Conservation (phyloP, 2,888 invertebrate species). For the Pyrocoelia pectoralis region DNA sequence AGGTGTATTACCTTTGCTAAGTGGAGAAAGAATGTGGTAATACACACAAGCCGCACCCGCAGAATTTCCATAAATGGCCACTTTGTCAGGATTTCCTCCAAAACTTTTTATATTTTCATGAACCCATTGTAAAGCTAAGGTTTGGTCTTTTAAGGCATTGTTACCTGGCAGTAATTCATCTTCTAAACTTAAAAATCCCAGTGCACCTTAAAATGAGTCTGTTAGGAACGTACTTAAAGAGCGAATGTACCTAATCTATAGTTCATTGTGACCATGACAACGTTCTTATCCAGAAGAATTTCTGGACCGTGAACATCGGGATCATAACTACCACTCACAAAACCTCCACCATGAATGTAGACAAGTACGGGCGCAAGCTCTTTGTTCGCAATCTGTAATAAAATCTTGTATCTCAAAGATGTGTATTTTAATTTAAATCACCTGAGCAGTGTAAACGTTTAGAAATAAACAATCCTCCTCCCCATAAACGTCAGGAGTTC, state of each 20-base stretch:
- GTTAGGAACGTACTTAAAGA: background rate
- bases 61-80: constrained; percentile 2
- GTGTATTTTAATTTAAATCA: background rate
- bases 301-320: constrained; percentile 75
- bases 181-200: constrained; percentile 12
- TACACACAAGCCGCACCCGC: constrained; percentile 10
- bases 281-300: constrained; percentile 72
- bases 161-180: constrained; percentile 17
- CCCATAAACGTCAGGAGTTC: background rate
- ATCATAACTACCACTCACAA: constrained; percentile 76
- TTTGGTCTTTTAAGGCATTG: constrained; percentile 15
- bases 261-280: constrained; percentile 63
- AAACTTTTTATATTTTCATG: constrained; percentile 6
- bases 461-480: background rate
- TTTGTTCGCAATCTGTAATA: background rate
- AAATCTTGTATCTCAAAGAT: background rate
- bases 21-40: background rate
- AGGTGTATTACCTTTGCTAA: too few species aligned
- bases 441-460: constrained; percentile 39
- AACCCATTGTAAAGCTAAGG: constrained; percentile 9
- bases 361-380: constrained; percentile 72
- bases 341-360: constrained; percentile 80
- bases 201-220: background rate
- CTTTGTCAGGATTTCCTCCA: constrained; percentile 10
- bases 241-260: constrained; percentile 37